phyloP scores from a whole-genome alignment of 2,797 vertebrate genomes.

The Anguilla megastoma region DNA sequence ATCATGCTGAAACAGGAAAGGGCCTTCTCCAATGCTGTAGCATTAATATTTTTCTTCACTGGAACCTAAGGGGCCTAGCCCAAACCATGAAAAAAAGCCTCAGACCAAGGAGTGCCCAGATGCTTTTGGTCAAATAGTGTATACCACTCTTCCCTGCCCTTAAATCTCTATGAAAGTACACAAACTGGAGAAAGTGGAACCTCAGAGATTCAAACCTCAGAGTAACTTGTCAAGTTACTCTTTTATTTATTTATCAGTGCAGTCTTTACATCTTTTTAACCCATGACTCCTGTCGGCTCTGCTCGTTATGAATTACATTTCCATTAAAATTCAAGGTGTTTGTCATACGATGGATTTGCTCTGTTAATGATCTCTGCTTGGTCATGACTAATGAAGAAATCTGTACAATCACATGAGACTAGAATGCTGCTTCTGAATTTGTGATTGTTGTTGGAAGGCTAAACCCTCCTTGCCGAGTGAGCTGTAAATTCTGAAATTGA shows the following conservation, averaged over 20 bases:
- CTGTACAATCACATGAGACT: not conserved
- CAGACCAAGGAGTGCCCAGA: too few species aligned
- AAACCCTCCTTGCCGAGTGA: not conserved
- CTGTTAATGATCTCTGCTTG: not conserved
- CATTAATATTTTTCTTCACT: too few species aligned
- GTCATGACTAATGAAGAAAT: not conserved
- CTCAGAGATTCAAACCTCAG: too few species aligned
- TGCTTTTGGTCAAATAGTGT: too few species aligned
- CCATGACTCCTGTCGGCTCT: not conserved
- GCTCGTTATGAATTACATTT: not conserved
- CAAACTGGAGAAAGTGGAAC: too few species aligned
- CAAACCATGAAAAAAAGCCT: too few species aligned
- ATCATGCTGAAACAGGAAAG: too few species aligned
- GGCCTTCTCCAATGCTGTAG: too few species aligned
- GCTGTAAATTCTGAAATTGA: not conserved
- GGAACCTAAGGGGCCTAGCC: too few species aligned
- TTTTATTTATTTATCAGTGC: not conserved
- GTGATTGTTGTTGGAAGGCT: not conserved
- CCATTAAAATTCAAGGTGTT: too few species aligned
- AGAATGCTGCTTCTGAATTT: not conserved
- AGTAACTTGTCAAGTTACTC: not conserved
- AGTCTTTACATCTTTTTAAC: not conserved
- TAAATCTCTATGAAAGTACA: too few species aligned
- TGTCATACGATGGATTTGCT: not conserved
- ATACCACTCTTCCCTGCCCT: too few species aligned